Evolutionary conservation across 2,888 invertebrate genomes (phyloP), one percentile per base, ranked within the genome.

Genomic region (Biston betularia): DNA sequence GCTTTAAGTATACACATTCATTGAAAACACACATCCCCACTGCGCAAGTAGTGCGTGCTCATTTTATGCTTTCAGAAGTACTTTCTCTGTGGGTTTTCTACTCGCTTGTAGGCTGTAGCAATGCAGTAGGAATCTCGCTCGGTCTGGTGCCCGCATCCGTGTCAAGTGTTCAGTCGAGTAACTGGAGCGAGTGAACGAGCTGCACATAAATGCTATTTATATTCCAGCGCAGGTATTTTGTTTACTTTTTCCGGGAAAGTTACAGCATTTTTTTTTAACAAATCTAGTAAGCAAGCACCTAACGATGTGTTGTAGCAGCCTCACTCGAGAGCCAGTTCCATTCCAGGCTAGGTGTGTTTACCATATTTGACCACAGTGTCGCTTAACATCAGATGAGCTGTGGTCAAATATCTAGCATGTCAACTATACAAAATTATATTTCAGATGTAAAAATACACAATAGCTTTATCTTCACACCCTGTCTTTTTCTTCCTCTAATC

Each of bases 101-200:
- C 53, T 53, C 44, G 4, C 24, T 24, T 15, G 49, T 10, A 40
- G 49, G 62, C 50, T 60, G 68, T 55, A 48, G 68, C 60, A 55
- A 58, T 67, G 63, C 63, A 53, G 56, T 8, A 34, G 49, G 66
- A 64, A 64, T 53, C 54, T 61, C 35, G 65, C 61, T 60, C 70
- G 64, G 70, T 68, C 71, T 70, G 70, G 73, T 62, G 70, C 59
- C 59, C 34, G 69, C 69, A 71, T 72, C 61, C 68, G 66, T 75
- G 78, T 79, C 78, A 76, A 79, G 79, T 66, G 69, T 68, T 61
- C 48, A 55, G 60, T 63, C 72, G 68, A 71, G 74, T 74, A 74
- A 73, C 70, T 77, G 72, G 74, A 73, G 72, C 72, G 69, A 65
- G 71, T 69, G 65, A 49, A 33, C 12, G 33, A 45, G 57, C 58